Percentiles rank a stretch among this genome's conserved stretches.
Conservation (phyloP, 2,888 invertebrate species). For the Ophioninae sp. region DNA sequence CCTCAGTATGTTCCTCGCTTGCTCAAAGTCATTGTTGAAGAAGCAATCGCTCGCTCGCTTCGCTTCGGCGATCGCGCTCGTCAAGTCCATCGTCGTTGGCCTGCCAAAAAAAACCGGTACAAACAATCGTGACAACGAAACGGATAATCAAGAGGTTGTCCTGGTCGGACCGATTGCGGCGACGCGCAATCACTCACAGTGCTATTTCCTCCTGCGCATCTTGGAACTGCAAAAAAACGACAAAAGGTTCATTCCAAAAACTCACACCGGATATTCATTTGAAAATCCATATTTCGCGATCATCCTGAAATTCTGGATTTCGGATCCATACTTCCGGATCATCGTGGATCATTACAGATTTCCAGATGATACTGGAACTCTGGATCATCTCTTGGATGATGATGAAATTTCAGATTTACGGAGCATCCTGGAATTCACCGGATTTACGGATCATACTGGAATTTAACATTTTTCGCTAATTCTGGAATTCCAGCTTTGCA, state of each 20-base stretch:
- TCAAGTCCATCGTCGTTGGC: conserved; percentile 84
- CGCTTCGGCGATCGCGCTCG: conserved; percentile 88
- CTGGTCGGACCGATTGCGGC: conserved; percentile 13
- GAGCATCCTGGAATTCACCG: too few species aligned
- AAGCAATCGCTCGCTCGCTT: conserved; percentile 92
- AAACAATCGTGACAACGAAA: neutral
- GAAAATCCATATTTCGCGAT: too few species aligned
- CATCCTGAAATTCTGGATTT: too few species aligned
- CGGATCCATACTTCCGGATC: too few species aligned
- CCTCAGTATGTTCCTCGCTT: conserved; percentile 89
- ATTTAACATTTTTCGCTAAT: too few species aligned
- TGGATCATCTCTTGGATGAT: too few species aligned
- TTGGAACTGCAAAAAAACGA: conserved; percentile 81
- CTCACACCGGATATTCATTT: too few species aligned
- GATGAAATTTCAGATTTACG: too few species aligned
- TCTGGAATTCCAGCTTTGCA: too few species aligned
- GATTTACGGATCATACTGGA: too few species aligned
- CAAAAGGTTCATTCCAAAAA: neutral
- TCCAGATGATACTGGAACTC: too few species aligned
- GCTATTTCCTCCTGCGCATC: conserved; percentile 82
- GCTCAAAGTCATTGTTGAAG: conserved; percentile 94
- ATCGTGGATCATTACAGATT: too few species aligned
- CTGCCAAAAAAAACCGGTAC: conserved; percentile 68
- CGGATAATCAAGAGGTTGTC: neutral
- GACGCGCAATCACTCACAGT: conserved; percentile 76